Conservation (phyloP, 2,113 vertebrate species). For the Monarcha castaneiventris region DNA sequence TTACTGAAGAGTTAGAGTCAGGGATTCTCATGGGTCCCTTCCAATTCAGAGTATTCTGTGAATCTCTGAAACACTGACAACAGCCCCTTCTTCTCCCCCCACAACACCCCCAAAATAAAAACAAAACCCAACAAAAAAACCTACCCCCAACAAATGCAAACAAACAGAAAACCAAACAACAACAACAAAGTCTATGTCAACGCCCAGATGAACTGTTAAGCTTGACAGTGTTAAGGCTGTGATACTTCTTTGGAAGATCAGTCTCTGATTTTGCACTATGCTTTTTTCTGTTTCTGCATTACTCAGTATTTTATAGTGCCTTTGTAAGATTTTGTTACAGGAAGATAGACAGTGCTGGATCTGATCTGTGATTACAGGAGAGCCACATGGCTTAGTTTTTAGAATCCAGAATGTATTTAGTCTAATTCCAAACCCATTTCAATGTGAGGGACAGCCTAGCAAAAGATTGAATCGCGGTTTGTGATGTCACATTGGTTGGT, state of each 20-base stretch:
- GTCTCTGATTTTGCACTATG: not conserved
- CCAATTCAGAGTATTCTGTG: not conserved
- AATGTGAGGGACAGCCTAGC: not conserved
- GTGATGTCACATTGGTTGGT: not conserved
- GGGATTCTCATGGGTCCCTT: not conserved
- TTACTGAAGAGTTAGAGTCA: not conserved
- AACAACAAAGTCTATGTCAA: not conserved
- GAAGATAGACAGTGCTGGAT: not conserved
- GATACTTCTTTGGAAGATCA: not conserved
- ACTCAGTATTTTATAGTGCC: not conserved
- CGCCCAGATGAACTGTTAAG: not conserved
- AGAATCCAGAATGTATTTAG: not conserved
- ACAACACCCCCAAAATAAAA: not conserved
- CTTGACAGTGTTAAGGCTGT: not conserved
- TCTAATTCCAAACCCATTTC: not conserved
- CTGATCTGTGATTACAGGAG: not conserved
- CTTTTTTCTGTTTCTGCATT: not conserved
- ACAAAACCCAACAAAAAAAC: not conserved
- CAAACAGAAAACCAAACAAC: not conserved
- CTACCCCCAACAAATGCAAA: not conserved
- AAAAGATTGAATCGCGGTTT: not conserved
- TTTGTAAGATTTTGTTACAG: not conserved
- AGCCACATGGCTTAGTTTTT: not conserved
- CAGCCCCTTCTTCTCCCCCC: not conserved
- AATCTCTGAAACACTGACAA: not conserved